Percentiles rank a stretch among this genome's conserved stretches.
phyloP scores from a whole-genome alignment of 1,140 invertebrate genomes.

The Hydropsyche tenuis region DNA sequence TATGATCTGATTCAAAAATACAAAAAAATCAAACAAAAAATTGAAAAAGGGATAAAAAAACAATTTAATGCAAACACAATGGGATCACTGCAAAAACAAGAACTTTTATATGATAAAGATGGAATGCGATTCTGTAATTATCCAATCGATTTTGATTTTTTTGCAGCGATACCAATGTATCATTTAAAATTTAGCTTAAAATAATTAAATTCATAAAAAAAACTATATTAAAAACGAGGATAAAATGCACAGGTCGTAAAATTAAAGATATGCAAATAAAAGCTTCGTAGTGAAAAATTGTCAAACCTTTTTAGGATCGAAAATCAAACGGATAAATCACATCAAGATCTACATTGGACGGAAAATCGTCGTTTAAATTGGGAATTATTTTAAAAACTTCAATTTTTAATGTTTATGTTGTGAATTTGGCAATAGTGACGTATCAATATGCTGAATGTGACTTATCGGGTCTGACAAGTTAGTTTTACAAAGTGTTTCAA shows the following conservation, averaged over 20 bases:
- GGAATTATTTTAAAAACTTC: too few relatives aligned
- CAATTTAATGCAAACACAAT: background rate
- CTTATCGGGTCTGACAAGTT: too few relatives aligned
- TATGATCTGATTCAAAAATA: too few relatives aligned
- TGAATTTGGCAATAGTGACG: too few relatives aligned
- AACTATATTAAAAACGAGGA: slow-evolving; percentile 19
- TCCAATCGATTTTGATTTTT: background rate
- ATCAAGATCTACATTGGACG: slow-evolving; percentile 4
- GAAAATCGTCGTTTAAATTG: background rate
- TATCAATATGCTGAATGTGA: too few relatives aligned
- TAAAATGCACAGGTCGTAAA: slow-evolving; percentile 38
- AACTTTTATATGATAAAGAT: background rate
- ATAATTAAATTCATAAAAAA: slow-evolving; percentile 4
- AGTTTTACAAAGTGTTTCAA: too few relatives aligned
- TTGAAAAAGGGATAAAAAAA: background rate
- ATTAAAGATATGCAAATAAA: slow-evolving; percentile 30
- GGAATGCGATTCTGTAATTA: background rate
- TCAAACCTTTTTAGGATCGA: background rate
- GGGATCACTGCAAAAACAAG: background rate
- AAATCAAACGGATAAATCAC: background rate
- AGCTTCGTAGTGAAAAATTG: slow-evolving; percentile 15
- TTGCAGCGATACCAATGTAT: background rate
- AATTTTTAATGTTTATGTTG: too few relatives aligned
- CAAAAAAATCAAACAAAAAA: background rate
- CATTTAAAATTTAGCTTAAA: slow-evolving; percentile 3